A percentile compares a stretch with the other conserved stretches of the same genome.
Conservation (phyloP, 2,797 vertebrate species). For the Molossus molossus region DNA sequence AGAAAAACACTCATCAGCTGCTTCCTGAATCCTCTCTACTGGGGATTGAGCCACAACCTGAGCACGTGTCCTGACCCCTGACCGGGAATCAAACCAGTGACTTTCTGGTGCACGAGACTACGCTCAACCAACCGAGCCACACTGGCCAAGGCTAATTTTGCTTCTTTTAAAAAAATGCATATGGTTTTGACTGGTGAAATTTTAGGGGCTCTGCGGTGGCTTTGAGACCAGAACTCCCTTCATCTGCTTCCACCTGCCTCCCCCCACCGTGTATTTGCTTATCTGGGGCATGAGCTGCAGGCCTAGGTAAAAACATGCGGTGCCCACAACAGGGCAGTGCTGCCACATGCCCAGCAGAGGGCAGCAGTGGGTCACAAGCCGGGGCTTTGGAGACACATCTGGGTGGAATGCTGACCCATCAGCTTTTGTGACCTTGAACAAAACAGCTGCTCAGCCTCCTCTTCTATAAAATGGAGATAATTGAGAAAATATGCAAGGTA, state of each 20-base stretch:
- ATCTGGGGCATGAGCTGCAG: fast-evolving
- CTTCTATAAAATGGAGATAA: neutral
- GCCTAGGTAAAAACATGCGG: neutral
- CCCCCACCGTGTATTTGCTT: fast-evolving
- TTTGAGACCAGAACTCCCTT: conserved; percentile 16
- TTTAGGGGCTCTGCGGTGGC: neutral
- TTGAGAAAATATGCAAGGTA: neutral
- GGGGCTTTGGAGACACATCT: neutral
- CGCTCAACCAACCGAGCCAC: too few species aligned
- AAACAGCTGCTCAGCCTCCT: neutral
- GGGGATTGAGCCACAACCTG: too few species aligned
- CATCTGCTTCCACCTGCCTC: fast-evolving
- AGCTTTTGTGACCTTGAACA: neutral
- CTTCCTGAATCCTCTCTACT: too few species aligned
- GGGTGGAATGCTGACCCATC: neutral
- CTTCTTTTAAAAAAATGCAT: too few species aligned
- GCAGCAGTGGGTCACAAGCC: neutral
- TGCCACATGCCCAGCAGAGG: conserved; percentile 40
- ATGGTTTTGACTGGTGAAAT: conserved; percentile 3
- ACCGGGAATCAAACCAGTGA: too few species aligned
- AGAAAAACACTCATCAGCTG: too few species aligned
- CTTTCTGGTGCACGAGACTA: too few species aligned
- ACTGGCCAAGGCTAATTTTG: too few species aligned
- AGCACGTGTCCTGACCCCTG: too few species aligned
- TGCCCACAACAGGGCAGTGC: neutral